phyloP scores from a whole-genome alignment of 2,888 invertebrate species.

The Cephonodes hylas region DNA sequence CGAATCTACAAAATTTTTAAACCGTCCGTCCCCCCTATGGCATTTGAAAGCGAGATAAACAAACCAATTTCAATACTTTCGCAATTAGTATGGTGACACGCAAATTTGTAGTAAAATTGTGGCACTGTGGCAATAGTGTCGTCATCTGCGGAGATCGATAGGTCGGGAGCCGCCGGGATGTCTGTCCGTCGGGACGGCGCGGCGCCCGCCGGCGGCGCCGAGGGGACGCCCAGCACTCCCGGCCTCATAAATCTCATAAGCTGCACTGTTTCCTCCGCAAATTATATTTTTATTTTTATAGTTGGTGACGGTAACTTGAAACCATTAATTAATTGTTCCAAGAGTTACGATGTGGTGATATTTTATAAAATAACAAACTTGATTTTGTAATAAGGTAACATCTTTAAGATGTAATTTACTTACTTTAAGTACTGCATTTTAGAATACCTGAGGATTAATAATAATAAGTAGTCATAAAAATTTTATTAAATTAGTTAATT shows the following conservation, averaged over 20 bases:
- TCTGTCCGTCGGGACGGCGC: constrained; percentile 74
- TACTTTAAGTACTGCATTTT: too few species aligned
- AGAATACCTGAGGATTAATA: too few species aligned
- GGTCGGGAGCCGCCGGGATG: constrained; percentile 52
- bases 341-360: background rate
- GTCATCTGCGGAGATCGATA: constrained; percentile 62
- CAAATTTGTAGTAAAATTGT: background rate
- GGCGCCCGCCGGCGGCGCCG: constrained; percentile 69
- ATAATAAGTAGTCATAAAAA: too few species aligned
- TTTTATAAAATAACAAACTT: too few species aligned
- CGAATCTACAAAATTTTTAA: too few species aligned
- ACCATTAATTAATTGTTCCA: background rate
- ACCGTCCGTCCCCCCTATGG: background rate
- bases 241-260: constrained; percentile 58
- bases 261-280: constrained; percentile 37
- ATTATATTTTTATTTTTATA: constrained; percentile 47
- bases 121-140: constrained; percentile 21
- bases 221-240: constrained; percentile 60
- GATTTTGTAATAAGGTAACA: too few species aligned
- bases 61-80: too few species aligned
- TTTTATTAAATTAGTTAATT: too few species aligned
- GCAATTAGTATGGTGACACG: too few species aligned
- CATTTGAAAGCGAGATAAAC: background rate
- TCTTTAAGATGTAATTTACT: too few species aligned
- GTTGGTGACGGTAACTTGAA: background rate